These are phyloP conservation scores for Muscina levida DNA, from an alignment of 2,888 invertebrate species.

Conservation along the genomic window DNA sequence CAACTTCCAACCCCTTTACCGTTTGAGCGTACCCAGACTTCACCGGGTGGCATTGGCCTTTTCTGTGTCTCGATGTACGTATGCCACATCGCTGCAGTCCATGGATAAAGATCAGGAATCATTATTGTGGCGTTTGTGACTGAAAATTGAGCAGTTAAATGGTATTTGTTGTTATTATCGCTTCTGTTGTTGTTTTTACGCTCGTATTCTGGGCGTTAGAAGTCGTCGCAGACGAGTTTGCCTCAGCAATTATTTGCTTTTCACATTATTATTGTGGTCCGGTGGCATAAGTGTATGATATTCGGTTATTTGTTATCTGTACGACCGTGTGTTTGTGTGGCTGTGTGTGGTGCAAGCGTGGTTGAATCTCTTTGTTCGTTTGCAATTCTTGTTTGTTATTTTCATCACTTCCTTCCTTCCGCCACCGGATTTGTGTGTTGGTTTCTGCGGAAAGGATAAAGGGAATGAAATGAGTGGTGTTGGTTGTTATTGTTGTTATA, in stretches of 20 bases:
- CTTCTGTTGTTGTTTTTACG: slow-evolving; percentile 22
- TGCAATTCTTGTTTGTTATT: slow-evolving; percentile 33
- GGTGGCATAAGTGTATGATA: slow-evolving; percentile 25
- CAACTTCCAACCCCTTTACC: slow-evolving; percentile 16
- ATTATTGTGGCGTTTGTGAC: slow-evolving; percentile 64
- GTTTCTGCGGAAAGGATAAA: slow-evolving; percentile 16
- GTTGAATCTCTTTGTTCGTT: slow-evolving; percentile 33
- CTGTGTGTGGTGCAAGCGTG: slow-evolving; percentile 11
- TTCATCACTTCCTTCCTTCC: slow-evolving; percentile 32
- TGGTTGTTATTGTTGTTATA: slow-evolving; percentile 28
- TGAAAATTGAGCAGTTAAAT: slow-evolving; percentile 77
- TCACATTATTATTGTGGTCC: slow-evolving; percentile 60
- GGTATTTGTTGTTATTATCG: slow-evolving; percentile 47
- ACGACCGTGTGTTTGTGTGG: background rate
- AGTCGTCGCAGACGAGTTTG: slow-evolving; percentile 74
- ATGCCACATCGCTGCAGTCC: slow-evolving; percentile 3
- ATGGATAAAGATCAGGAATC: slow-evolving; percentile 60
- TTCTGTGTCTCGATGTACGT: slow-evolving; percentile 6
- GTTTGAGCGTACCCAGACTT: too few relatives aligned
- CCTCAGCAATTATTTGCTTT: slow-evolving; percentile 71
- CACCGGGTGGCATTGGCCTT: slow-evolving; percentile 42
- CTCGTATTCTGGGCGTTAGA: slow-evolving; percentile 75
- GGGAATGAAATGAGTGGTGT: background rate
- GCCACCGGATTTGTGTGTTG: slow-evolving; percentile 13
- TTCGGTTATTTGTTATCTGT: slow-evolving; percentile 31